Base-by-base conservation (phyloP, 2,113 vertebrate species). In the Geococcyx californianus region DNA sequence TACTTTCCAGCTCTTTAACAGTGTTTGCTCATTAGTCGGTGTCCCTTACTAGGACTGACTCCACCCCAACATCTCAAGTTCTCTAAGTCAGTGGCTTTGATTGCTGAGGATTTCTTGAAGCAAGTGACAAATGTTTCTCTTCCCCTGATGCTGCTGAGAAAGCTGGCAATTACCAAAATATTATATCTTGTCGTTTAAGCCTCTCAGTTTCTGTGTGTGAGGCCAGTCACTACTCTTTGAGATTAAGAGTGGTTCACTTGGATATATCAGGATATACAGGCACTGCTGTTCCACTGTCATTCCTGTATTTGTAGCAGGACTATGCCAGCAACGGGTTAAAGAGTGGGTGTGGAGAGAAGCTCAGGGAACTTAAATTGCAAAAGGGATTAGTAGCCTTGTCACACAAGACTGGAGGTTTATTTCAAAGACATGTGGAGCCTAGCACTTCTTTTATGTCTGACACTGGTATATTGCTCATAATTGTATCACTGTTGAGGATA, bases 281-380 rank as follows among this genome's bases (percentile, higher is more conserved):
- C 47, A 10, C 6, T 26, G 1, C 0, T 4, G 7, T 54, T 59
- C 64, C 17, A 24, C 16, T 36, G 9, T 25, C 0, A 0, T 36
- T 40, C 3, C 70, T 16, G 47, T 15, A 9, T 25, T 52, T 38
- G 26, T 28, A 26, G 11, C 52, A 51, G 10, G 11, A 17, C 33
- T 75, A 4, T 16, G 17, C 3, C 36, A 64, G 40, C 21, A 17
- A 18, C 0, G 1, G 52, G 68, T 58, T 55, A 25, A 56, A 89
- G 45, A 0, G 25, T 0, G 25, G 16, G 9, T 7, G 24, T 5
- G 20, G 16, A 13, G 10, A 21, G 8, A 8, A 11, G 1, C 10
- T 54, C 31, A 1, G 28, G 28, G 52, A 74, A 45, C 34, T 51
- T 29, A 24, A 49, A 26, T 3, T 58, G 58, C 40, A 26, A 17